These are phyloP conservation scores for Bambusicola thoracicus DNA, from an alignment of 2,113 vertebrate genomes.

Conservation along the genomic window DNA sequence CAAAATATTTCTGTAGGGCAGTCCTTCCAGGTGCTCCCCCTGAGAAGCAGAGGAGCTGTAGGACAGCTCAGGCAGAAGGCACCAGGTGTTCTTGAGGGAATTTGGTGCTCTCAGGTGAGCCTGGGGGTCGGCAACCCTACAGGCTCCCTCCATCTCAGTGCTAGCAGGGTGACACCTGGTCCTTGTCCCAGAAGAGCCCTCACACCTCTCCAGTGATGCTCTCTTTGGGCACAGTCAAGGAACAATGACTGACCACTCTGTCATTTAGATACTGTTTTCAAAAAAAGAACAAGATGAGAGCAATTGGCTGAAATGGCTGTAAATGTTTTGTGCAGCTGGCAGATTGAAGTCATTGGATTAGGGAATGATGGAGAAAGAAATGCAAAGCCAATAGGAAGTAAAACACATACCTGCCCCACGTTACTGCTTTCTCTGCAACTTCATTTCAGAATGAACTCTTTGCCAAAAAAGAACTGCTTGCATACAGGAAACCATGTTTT, in stretches of 20 bases:
- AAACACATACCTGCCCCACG: not conserved
- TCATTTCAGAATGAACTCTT: slow-evolving; percentile 18
- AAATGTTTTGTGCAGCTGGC: not conserved
- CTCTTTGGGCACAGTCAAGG: rapidly evolving
- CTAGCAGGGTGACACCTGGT: not conserved
- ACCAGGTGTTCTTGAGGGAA: not conserved
- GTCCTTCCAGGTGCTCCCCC: not conserved
- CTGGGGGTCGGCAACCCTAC: not conserved
- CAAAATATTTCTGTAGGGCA: not conserved
- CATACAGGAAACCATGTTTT: slow-evolving; percentile 58
- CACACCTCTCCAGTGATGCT: rapidly evolving
- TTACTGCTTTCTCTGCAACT: not conserved
- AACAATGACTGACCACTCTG: not conserved
- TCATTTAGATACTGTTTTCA: not conserved
- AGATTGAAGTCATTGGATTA: not conserved
- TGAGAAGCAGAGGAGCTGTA: not conserved
- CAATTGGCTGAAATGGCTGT: not conserved
- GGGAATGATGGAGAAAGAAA: not conserved
- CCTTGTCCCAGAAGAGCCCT: not conserved
- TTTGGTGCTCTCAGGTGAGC: not conserved
- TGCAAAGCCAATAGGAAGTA: slow-evolving; percentile 24
- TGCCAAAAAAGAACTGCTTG: not conserved
- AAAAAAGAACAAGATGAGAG: not conserved
- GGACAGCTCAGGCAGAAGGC: not conserved
- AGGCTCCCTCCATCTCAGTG: rapidly evolving